A percentile compares a stretch with the other conserved stretches of the same genome.
Conservation (phyloP, 2,888 invertebrate species). For the Trissolcus brochymenae region DNA sequence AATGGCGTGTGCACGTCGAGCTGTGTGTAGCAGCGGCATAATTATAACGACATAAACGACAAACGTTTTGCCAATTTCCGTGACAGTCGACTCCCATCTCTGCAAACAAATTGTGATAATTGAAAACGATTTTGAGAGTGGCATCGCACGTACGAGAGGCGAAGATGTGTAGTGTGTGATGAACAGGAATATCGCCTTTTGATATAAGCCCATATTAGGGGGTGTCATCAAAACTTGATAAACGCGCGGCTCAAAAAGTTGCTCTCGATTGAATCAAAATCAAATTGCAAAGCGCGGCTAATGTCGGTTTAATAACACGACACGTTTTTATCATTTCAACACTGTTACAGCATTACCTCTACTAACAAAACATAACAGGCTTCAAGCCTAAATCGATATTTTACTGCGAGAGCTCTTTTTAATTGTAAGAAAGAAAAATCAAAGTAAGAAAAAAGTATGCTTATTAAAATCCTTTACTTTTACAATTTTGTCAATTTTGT, state of each 20-base stretch:
- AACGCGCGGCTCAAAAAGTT: conserved; percentile 7
- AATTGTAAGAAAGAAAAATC: conserved; percentile 33
- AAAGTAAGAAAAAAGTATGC: not conserved
- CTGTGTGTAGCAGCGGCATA: no score
- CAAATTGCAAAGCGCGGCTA: conserved; percentile 28
- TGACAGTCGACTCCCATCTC: not conserved
- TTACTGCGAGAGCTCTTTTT: conserved; percentile 22
- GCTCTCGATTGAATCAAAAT: conserved; percentile 29
- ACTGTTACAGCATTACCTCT: conserved; percentile 31
- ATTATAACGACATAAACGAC: no score
- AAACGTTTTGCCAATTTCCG: not conserved
- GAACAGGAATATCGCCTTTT: no score
- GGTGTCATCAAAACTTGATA: conserved; percentile 10
- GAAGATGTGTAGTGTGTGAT: no score
- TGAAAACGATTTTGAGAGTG: conserved; percentile 31
- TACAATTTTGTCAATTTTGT: not conserved
- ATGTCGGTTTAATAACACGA: conserved; percentile 28
- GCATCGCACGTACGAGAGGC: not conserved
- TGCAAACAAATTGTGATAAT: conserved; percentile 36
- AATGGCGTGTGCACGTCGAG: no score
- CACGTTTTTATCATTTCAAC: conserved; percentile 38
- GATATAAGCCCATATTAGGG: not conserved
- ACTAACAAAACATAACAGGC: conserved; percentile 34
- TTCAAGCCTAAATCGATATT: conserved; percentile 28
- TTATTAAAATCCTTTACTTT: not conserved